phyloP scores from a whole-genome alignment of 2,113 vertebrate species.

The Alligator sinensis region DNA sequence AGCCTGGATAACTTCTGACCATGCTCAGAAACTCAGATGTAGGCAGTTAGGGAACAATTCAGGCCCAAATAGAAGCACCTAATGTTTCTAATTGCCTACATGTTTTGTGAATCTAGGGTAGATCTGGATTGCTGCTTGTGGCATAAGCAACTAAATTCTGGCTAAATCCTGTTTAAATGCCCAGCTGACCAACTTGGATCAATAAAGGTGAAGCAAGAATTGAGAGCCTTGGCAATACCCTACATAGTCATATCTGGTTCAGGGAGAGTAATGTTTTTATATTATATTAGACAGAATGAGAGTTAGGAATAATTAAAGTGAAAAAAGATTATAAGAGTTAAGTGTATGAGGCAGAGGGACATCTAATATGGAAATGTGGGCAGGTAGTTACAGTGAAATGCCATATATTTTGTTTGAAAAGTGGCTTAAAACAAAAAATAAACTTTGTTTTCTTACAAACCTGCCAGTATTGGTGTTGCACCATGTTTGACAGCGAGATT shows the following conservation, averaged over 20 bases:
- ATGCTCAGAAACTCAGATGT: too few relatives aligned
- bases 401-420: background rate
- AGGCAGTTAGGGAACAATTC: too few relatives aligned
- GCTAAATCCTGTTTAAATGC: too few relatives aligned
- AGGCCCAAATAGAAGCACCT: too few relatives aligned
- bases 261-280: background rate
- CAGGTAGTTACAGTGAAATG: background rate
- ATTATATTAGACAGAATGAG: background rate
- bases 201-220: background rate
- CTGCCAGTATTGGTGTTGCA: accelerated
- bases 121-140: too few relatives aligned
- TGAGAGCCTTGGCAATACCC: background rate
- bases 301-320: background rate
- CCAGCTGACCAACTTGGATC: background rate
- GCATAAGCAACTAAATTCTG: too few relatives aligned
- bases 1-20: too few relatives aligned
- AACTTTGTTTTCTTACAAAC: background rate
- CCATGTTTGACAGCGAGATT: background rate
- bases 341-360: background rate
- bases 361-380: background rate
- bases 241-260: background rate
- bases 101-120: too few relatives aligned
- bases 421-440: background rate
- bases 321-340: background rate
- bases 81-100: too few relatives aligned